phyloP scores from a whole-genome alignment of 2,888 invertebrate species.

The Tubiluchus corallicola region DNA sequence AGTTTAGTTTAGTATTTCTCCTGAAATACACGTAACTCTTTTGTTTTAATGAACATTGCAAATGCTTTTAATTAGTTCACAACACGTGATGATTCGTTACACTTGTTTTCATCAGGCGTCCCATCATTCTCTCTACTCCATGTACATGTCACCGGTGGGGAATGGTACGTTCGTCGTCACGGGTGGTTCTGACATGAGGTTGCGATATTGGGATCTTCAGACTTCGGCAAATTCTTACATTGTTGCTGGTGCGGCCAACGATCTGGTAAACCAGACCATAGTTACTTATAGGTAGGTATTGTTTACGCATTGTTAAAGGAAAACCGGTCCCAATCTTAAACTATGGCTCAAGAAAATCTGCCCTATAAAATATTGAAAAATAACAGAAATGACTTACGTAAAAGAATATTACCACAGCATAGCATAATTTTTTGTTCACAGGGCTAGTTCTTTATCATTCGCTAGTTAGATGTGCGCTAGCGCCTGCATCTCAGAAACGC shows the following conservation, averaged over 20 bases:
- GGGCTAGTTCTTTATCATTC: too few relatives aligned
- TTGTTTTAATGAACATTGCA: conserved; percentile 8
- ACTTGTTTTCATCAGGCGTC: conserved; percentile 34
- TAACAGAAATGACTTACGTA: too few relatives aligned
- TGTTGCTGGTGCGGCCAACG: conserved; percentile 52
- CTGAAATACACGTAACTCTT: conserved; percentile 6
- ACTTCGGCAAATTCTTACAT: conserved; percentile 60
- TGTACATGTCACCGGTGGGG: conserved; percentile 51
- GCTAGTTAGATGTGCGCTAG: too few relatives aligned
- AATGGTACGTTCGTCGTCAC: conserved; percentile 44
- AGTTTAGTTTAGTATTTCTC: too few relatives aligned
- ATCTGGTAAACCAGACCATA: conserved; percentile 38
- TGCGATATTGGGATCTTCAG: conserved; percentile 73
- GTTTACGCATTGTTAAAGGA: neutral
- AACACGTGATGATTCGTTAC: too few relatives aligned
- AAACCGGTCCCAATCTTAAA: too few relatives aligned
- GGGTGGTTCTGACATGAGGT: conserved; percentile 73
- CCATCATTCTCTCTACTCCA: conserved; percentile 51
- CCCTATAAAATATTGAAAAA: too few relatives aligned
- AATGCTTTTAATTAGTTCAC: too few relatives aligned
- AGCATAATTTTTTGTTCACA: too few relatives aligned
- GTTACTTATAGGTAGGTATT: conserved; percentile 45
- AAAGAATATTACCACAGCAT: too few relatives aligned
- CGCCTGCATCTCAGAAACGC: too few relatives aligned
- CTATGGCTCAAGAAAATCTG: too few relatives aligned